Conservation (phyloP, 1,140 invertebrate genomes). For the Drosophila orena region DNA sequence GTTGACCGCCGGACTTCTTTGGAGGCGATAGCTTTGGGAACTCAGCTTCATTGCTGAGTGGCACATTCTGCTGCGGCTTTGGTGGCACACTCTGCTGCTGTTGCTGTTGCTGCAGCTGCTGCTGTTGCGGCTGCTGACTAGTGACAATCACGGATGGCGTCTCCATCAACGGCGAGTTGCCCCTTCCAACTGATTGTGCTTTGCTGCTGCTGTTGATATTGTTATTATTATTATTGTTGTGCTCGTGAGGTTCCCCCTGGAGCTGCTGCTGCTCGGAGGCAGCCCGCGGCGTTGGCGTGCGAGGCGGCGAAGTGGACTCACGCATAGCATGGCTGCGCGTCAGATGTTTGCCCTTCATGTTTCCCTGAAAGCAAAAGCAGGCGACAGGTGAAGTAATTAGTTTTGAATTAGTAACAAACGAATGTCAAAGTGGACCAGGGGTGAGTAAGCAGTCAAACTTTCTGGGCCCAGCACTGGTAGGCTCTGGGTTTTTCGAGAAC, state of each 20-base stretch:
- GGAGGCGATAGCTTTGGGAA: conserved; percentile 83
- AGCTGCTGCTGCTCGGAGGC: conserved; percentile 68
- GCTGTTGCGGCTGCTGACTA: conserved; percentile 78
- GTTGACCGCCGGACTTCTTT: conserved; percentile 76
- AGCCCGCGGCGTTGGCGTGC: conserved; percentile 87
- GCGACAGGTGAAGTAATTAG: conserved; percentile 61
- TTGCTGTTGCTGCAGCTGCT: conserved; percentile 70
- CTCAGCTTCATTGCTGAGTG: conserved; percentile 78
- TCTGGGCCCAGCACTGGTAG: not conserved
- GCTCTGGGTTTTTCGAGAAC: not conserved
- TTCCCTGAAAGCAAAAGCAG: conserved; percentile 84
- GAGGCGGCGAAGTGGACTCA: conserved; percentile 93
- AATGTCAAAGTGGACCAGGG: conserved; percentile 71
- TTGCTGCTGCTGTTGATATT: conserved; percentile 59
- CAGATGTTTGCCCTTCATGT: conserved; percentile 92
- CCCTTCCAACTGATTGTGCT: conserved; percentile 76
- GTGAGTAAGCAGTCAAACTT: conserved; percentile 7
- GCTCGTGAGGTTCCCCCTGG: conserved; percentile 57
- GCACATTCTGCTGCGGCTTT: conserved; percentile 65
- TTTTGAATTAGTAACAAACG: conserved; percentile 68
- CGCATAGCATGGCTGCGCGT: conserved; percentile 95
- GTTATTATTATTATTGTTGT: conserved; percentile 57
- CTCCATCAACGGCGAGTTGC: conserved; percentile 85
- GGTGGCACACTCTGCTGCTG: conserved; percentile 47
- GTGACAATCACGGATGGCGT: conserved; percentile 81